Conservation (phyloP, 2,888 invertebrate genomes). For the Physocephala rufipes region DNA sequence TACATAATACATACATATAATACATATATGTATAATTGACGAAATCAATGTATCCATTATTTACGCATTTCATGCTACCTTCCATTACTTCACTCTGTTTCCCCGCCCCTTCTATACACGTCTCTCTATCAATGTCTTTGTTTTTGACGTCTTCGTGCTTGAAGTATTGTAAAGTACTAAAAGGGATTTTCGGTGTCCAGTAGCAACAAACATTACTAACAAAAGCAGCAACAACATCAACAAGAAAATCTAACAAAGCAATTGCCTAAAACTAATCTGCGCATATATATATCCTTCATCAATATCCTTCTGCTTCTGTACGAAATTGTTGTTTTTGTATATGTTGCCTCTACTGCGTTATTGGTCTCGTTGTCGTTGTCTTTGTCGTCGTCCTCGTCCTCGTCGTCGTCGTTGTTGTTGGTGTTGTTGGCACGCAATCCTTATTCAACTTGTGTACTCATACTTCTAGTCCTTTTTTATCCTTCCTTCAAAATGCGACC, state of each 20-base stretch:
- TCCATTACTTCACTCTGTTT: too few relatives aligned
- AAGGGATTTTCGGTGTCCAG: constrained; percentile 26
- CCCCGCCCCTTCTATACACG: too few relatives aligned
- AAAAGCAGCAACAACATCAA: neutral
- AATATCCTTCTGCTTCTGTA: constrained; percentile 56
- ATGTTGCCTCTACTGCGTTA: constrained; percentile 21
- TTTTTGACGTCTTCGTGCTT: constrained; percentile 28
- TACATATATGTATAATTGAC: too few relatives aligned
- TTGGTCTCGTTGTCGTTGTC: constrained; percentile 14
- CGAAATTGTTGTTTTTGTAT: constrained; percentile 44
- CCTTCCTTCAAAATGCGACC: neutral
- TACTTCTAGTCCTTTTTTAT: constrained; percentile 1
- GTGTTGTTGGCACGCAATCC: constrained; percentile 25
- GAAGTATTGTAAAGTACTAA: constrained; percentile 22
- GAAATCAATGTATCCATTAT: too few relatives aligned
- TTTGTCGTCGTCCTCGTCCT: constrained; percentile 31
- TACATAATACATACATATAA: too few relatives aligned
- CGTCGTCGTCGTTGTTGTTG: constrained; percentile 3
- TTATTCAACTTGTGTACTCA: neutral
- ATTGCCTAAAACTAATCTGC: constrained; percentile 26
- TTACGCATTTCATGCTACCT: too few relatives aligned
- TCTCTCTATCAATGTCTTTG: neutral
- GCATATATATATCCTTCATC: constrained; percentile 60
- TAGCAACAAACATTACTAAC: constrained; percentile 18
- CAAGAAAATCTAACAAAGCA: constrained; percentile 23